phyloP scores from a whole-genome alignment of 2,113 vertebrate genomes.

The Rhinichthys klamathensis region DNA sequence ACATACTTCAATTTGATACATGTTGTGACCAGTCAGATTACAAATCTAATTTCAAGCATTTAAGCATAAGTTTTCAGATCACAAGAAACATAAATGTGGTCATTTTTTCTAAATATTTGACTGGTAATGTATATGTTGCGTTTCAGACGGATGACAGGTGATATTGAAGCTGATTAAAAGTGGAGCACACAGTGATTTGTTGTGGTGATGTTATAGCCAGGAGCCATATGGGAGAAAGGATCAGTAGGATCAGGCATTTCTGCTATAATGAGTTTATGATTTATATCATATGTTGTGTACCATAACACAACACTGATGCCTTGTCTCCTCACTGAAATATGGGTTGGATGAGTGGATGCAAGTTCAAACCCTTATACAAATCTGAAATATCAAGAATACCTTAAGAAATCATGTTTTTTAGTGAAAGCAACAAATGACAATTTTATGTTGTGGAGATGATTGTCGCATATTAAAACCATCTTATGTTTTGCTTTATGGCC shows the following conservation, averaged over 20 bases:
- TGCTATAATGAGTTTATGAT: slow-evolving; percentile 25
- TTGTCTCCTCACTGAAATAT: not conserved
- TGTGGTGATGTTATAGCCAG: slow-evolving; percentile 6
- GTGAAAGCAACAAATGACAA: not conserved
- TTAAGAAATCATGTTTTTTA: not conserved
- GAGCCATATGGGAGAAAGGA: slow-evolving; percentile 20
- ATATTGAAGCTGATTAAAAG: slow-evolving; percentile 4
- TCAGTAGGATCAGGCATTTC: slow-evolving; percentile 13
- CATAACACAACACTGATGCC: not conserved
- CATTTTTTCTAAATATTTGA: not conserved
- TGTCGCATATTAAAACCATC: not conserved
- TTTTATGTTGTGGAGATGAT: not conserved
- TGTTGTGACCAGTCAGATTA: not conserved
- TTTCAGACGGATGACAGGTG: not conserved
- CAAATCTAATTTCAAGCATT: slow-evolving; percentile 4
- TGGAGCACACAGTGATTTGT: not conserved
- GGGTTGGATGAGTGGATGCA: not conserved
- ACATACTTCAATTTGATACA: not conserved
- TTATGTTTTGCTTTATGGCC: slow-evolving; percentile 29
- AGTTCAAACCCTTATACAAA: not conserved
- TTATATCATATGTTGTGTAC: slow-evolving; percentile 23
- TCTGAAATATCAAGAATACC: not conserved
- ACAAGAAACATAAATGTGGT: not conserved
- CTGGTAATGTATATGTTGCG: not conserved
- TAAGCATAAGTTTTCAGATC: not conserved